A percentile compares a stretch with the other conserved stretches of the same genome.
Evolutionary conservation across 2,113 vertebrate genomes (phyloP).

Genomic region (Prionailurus viverrinus): DNA sequence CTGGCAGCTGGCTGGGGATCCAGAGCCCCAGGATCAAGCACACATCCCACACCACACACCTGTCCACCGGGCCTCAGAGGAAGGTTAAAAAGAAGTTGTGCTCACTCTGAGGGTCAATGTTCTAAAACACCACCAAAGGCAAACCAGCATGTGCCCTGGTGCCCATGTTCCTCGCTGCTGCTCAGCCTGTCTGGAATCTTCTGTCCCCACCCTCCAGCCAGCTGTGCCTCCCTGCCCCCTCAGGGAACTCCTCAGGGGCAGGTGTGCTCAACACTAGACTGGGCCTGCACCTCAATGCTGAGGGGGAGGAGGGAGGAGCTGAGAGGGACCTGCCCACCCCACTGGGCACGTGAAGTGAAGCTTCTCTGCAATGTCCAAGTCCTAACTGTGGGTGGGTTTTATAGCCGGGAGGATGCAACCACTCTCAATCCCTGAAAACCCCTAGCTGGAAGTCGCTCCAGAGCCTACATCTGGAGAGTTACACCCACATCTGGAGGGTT

Average conservation of each 20-base stretch:
- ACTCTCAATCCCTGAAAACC: constrained; percentile 59
- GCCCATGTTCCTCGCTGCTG: background rate
- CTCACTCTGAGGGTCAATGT: background rate
- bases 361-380: background rate
- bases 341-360: background rate
- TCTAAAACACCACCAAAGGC: background rate
- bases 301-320: too few species aligned
- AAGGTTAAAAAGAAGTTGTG: background rate
- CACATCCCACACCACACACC: background rate
- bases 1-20: background rate
- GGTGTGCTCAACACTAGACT: background rate
- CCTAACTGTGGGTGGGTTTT: background rate
- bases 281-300: background rate
- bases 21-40: background rate
- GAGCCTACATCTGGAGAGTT: background rate
- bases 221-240: too few species aligned
- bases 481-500: background rate
- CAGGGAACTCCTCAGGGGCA: background rate
- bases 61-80: background rate
- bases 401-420: background rate
- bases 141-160: background rate
- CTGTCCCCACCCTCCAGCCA: background rate
- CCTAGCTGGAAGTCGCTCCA: constrained; percentile 54
- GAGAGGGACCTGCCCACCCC: background rate
- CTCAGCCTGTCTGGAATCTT: too few species aligned